A percentile compares a stretch with the other conserved stretches of the same genome.
These are phyloP conservation scores for Macroramphosus scolopax DNA, from an alignment of 2,797 vertebrate species.

Conservation along the genomic window DNA sequence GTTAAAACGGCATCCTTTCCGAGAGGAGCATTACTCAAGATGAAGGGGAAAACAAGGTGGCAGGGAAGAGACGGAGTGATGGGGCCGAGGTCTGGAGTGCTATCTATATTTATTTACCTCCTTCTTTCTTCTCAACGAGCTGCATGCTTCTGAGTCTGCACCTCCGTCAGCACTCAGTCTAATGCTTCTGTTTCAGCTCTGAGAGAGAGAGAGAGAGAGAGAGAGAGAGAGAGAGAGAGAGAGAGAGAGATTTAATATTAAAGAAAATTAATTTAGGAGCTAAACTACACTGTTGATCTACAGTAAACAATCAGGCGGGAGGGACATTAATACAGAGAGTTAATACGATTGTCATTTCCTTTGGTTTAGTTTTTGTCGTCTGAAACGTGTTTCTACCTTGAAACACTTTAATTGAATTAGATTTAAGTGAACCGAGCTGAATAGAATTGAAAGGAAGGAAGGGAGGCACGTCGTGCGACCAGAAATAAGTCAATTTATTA, in stretches of 20 bases:
- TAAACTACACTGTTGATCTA: too few species aligned
- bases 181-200: conserved; percentile 10
- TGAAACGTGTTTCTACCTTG: conserved; percentile 21
- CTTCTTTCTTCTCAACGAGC: conserved; percentile 9
- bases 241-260: too few species aligned
- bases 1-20: conserved; percentile 17
- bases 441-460: conserved; percentile 27
- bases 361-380: too few species aligned
- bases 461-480: conserved; percentile 20
- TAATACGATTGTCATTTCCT: too few species aligned
- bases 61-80: background rate
- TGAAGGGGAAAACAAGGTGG: background rate
- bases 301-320: too few species aligned
- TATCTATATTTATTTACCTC: conserved; percentile 2
- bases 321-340: too few species aligned
- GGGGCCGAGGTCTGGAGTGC: background rate
- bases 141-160: conserved; percentile 12
- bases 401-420: conserved; percentile 36
- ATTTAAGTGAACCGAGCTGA: conserved; percentile 33
- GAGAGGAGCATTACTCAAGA: conserved; percentile 21
- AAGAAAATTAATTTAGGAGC: too few species aligned
- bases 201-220: too few species aligned
- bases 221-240: too few species aligned
- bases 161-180: conserved; percentile 22
- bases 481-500: conserved; percentile 43